Evolutionary conservation across 2,797 vertebrate genomes (phyloP).

Genomic region (Mallotus villosus): DNA sequence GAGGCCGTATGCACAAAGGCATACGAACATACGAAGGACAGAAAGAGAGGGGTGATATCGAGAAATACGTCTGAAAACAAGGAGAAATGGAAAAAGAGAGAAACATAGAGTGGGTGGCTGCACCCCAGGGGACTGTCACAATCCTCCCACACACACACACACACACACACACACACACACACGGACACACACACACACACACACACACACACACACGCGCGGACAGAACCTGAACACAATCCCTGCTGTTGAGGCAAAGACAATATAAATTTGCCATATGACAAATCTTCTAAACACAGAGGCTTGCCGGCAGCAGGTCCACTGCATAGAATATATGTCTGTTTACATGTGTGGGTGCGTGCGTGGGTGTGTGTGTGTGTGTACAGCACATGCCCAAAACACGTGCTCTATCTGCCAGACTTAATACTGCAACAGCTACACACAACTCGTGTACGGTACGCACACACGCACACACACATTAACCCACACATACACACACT

Average conservation of each 20-base stretch:
- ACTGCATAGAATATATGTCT: slow-evolving; percentile 16
- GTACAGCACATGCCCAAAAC: slow-evolving; percentile 12
- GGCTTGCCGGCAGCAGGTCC: slow-evolving; percentile 32
- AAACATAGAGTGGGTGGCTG: slow-evolving; percentile 8
- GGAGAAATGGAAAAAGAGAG: not conserved
- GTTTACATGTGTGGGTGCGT: not conserved
- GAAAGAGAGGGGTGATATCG: not conserved
- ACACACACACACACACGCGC: slow-evolving; percentile 11
- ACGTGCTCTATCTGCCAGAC: slow-evolving; percentile 3
- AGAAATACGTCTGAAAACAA: not conserved
- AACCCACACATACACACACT: not conserved
- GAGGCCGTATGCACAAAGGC: not conserved
- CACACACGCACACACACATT: not conserved
- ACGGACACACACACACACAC: slow-evolving; percentile 13
- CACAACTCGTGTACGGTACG: no score
- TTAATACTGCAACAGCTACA: not conserved
- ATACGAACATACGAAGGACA: not conserved
- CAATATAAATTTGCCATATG: slow-evolving; percentile 33
- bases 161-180: no score
- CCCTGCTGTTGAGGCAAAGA: slow-evolving; percentile 24
- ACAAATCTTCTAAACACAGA: slow-evolving; percentile 37
- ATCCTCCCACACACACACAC: slow-evolving; percentile 12
- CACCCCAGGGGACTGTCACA: slow-evolving; percentile 12
- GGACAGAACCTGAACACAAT: slow-evolving; percentile 16
- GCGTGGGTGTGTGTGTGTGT: not conserved